Conservation (phyloP, 2,113 vertebrate genomes). For the Fregetta grallaria region DNA sequence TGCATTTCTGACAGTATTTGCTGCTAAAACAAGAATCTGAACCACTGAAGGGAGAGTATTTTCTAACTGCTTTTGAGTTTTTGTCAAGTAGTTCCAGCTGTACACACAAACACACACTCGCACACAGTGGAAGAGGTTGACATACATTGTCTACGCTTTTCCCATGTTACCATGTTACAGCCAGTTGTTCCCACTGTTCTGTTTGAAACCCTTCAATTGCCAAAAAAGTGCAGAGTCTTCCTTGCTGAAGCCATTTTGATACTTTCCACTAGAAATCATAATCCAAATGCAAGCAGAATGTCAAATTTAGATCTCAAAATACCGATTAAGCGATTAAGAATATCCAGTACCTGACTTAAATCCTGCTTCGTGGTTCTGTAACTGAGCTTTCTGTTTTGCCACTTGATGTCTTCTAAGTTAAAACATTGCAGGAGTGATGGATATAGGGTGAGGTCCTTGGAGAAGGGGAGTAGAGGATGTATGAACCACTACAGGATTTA, state of each 20-base stretch:
- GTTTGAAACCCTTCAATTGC: not conserved
- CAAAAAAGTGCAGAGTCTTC: not conserved
- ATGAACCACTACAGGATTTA: not conserved
- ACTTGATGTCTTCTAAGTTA: not conserved
- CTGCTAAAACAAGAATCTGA: not conserved
- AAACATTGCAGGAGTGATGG: not conserved
- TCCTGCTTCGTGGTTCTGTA: not conserved
- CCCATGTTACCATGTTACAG: not conserved
- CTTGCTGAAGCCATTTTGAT: not conserved
- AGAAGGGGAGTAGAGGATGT: not conserved
- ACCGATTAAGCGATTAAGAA: not conserved
- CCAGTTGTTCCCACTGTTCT: not conserved
- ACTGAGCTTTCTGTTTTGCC: not conserved
- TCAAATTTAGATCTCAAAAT: not conserved
- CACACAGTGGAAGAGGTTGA: not conserved
- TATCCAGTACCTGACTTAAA: not conserved
- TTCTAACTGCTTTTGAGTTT: not conserved
- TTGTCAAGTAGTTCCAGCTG: not conserved
- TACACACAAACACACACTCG: not conserved
- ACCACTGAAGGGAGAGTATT: not conserved
- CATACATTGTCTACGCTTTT: not conserved
- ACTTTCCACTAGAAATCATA: not conserved
- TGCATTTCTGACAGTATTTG: not conserved
- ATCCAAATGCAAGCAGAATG: not conserved
- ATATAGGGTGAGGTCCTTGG: not conserved